A percentile compares a stretch with the other conserved stretches of the same genome.
phyloP scores from a whole-genome alignment of 2,113 vertebrate species.

The Chloropsis cyanopogon region DNA sequence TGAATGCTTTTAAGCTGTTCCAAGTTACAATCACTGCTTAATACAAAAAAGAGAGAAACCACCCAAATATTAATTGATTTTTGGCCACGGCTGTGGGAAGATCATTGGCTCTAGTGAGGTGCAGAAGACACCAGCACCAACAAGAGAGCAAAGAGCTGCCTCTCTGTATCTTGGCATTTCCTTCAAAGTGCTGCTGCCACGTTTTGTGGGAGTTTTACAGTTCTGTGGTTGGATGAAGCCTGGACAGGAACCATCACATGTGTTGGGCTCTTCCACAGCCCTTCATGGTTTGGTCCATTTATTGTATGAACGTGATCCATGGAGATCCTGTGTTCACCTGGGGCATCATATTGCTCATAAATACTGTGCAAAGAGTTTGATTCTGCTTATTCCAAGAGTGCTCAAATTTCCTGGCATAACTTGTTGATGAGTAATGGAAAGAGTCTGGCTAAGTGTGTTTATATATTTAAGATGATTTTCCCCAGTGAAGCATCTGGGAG shows the following conservation, averaged over 20 bases:
- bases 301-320: not conserved
- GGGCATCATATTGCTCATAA: not conserved
- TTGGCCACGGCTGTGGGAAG: conserved; percentile 9
- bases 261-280: not conserved
- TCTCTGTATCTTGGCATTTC: not conserved
- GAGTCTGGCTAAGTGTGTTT: not conserved
- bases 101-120: not conserved
- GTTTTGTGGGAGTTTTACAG: not conserved
- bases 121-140: not conserved
- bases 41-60: not conserved
- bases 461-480: not conserved
- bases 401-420: not conserved
- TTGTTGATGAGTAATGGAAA: not conserved
- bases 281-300: not conserved
- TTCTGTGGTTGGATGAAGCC: not conserved
- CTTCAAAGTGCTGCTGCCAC: not conserved
- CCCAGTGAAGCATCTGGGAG: not conserved
- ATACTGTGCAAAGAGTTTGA: not conserved
- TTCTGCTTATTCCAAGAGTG: not conserved
- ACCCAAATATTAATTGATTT: not conserved
- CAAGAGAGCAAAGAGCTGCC: not conserved
- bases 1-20: conserved; percentile 3
- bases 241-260: not conserved
- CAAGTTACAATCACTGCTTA: not conserved
- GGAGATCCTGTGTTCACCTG: not conserved